Conservation (phyloP, 2,797 vertebrate species). For the Eurystomus glaucurus region DNA sequence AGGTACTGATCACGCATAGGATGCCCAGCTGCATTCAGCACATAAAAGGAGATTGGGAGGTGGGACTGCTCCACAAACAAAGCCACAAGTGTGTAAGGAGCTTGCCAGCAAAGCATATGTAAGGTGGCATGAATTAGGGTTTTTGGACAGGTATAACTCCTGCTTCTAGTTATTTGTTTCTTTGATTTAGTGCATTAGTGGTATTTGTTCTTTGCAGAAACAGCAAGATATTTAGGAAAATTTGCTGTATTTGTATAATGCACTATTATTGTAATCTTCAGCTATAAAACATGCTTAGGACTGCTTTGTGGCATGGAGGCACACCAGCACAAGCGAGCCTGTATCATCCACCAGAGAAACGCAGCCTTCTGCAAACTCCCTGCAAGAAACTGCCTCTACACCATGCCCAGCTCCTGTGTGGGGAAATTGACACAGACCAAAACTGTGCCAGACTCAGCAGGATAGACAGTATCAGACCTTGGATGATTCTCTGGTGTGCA, state of each 20-base stretch:
- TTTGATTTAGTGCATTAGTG: neutral
- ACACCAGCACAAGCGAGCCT: neutral
- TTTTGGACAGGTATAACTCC: neutral
- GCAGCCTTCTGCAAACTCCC: rapidly evolving
- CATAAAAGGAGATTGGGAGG: rapidly evolving
- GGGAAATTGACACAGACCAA: rapidly evolving
- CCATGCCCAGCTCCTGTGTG: neutral
- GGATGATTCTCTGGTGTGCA: neutral
- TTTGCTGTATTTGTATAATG: neutral
- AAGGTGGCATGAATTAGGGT: rapidly evolving
- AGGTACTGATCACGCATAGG: rapidly evolving
- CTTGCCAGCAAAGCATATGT: neutral
- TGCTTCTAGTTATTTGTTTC: neutral
- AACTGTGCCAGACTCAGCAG: neutral
- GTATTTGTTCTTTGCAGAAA: neutral
- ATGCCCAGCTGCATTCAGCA: neutral
- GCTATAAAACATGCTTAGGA: rapidly evolving
- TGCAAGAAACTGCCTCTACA: neutral
- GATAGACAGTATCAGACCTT: rapidly evolving
- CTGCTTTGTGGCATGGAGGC: neutral
- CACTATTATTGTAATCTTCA: neutral
- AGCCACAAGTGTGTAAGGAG: neutral
- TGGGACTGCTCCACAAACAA: neutral
- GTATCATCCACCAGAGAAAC: neutral
- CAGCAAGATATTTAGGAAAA: neutral